A percentile compares a stretch with the other conserved stretches of the same genome.
These are phyloP conservation scores for Nyctereutes procyonoides DNA, from an alignment of 2,113 vertebrate species.

Conservation along the genomic window DNA sequence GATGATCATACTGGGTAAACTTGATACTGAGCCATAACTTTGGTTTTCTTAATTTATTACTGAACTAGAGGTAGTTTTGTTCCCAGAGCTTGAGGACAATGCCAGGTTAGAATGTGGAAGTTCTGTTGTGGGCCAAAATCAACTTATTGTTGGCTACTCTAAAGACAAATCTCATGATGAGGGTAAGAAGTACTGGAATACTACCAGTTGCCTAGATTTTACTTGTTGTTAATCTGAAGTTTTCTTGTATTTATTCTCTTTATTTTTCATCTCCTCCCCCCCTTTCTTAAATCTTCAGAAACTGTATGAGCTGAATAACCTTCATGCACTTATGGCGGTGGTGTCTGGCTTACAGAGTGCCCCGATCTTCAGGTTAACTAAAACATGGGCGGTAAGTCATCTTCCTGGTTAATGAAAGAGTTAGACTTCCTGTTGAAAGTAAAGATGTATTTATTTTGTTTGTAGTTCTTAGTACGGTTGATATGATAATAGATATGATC, in stretches of 20 bases:
- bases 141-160: neutral
- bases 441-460: neutral
- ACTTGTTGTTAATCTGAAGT: neutral
- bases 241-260: constrained; percentile 11
- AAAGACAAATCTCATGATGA: neutral
- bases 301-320: constrained; percentile 98
- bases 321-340: constrained; percentile 98
- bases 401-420: neutral
- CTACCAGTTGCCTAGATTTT: neutral
- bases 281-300: constrained; percentile 89
- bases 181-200: neutral
- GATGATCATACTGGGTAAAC: neutral
- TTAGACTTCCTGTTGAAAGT: constrained; percentile 14
- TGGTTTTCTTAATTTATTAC: constrained; percentile 11
- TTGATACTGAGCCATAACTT: neutral
- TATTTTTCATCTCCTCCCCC: neutral
- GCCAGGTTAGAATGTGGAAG: neutral
- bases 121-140: neutral
- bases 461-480: constrained; percentile 15
- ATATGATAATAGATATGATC: neutral
- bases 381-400: constrained; percentile 98
- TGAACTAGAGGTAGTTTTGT: neutral
- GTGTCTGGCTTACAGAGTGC: constrained; percentile 97
- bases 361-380: constrained; percentile 97
- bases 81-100: neutral